Conservation (phyloP, 2,797 vertebrate genomes). For the Oreortyx pictus region DNA sequence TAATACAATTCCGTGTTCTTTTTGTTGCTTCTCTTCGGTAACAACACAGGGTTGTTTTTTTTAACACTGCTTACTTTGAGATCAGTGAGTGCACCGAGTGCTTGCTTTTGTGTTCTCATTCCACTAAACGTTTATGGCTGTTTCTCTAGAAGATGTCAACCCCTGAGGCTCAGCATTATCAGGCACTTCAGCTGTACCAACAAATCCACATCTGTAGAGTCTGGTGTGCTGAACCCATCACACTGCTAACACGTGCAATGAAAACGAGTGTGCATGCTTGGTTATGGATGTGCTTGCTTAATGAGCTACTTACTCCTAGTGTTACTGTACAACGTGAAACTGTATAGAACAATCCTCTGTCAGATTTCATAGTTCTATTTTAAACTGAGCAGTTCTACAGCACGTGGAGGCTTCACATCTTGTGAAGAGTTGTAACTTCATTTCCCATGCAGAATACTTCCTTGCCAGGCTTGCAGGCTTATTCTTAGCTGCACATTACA, state of each 20-base stretch:
- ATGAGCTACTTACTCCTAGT: background rate
- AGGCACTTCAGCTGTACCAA: background rate
- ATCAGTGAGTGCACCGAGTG: background rate
- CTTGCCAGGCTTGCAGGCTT: background rate
- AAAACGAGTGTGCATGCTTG: background rate
- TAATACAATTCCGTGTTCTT: background rate
- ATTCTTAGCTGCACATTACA: background rate
- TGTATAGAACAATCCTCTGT: conserved; percentile 64
- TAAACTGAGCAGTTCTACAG: background rate
- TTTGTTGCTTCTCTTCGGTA: background rate
- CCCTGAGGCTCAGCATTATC: conserved; percentile 11
- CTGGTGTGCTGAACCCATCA: background rate
- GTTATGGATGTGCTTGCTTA: conserved; percentile 55
- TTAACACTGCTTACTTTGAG: background rate
- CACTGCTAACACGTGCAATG: background rate
- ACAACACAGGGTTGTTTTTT: background rate
- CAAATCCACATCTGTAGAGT: background rate
- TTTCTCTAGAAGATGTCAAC: conserved; percentile 27
- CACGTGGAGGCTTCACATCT: conserved; percentile 1
- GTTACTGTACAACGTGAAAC: background rate
- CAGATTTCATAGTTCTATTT: conserved; percentile 30
- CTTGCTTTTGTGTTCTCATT: conserved; percentile 5
- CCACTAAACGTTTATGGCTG: conserved; percentile 17
- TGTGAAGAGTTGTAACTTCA: background rate
- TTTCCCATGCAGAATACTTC: background rate